Evolutionary conservation across 2,888 invertebrate genomes (phyloP).

Genomic region (Odontocolon sp.): DNA sequence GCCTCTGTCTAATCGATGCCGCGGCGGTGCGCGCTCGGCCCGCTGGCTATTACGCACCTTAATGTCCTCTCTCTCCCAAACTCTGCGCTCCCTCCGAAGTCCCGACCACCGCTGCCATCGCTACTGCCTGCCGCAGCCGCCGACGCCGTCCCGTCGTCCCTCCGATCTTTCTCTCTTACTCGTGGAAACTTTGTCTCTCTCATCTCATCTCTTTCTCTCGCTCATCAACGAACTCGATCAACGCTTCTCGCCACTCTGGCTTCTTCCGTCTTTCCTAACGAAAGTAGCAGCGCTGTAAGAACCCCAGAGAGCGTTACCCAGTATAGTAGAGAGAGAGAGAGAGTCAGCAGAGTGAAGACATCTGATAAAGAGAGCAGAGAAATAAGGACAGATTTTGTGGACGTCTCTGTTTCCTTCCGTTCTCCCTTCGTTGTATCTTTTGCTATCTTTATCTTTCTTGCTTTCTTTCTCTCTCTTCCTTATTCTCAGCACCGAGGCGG

Average conservation of each 20-base stretch:
- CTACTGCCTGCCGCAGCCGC: slow-evolving; percentile 66
- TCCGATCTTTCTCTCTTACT: slow-evolving; percentile 37
- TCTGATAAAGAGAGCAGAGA: slow-evolving; percentile 1
- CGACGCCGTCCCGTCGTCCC: slow-evolving; percentile 63
- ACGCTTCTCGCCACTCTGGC: slow-evolving; percentile 55
- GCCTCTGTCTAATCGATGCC: slow-evolving; percentile 81
- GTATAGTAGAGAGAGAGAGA: too few species aligned
- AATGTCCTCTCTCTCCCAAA: slow-evolving; percentile 77
- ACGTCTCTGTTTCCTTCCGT: slow-evolving; percentile 51
- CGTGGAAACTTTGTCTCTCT: slow-evolving; percentile 54
- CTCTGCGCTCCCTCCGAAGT: slow-evolving; percentile 35
- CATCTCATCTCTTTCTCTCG: slow-evolving; percentile 54
- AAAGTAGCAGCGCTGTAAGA: slow-evolving; percentile 41
- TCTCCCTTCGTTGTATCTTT: slow-evolving; percentile 54
- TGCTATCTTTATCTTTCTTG: slow-evolving; percentile 52
- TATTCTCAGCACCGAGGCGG: slow-evolving; percentile 71
- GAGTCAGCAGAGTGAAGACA: slow-evolving; percentile 27
- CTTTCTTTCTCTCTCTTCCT: slow-evolving; percentile 54
- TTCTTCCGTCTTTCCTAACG: slow-evolving; percentile 52
- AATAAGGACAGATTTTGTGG: slow-evolving; percentile 39
- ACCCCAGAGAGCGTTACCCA: too few species aligned
- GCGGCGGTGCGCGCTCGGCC: slow-evolving; percentile 80
- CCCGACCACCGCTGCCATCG: slow-evolving; percentile 62
- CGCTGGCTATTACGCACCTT: slow-evolving; percentile 81
- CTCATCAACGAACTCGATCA: slow-evolving; percentile 53